Conservation (phyloP, 2,113 vertebrate species). For the Symphodus melops region DNA sequence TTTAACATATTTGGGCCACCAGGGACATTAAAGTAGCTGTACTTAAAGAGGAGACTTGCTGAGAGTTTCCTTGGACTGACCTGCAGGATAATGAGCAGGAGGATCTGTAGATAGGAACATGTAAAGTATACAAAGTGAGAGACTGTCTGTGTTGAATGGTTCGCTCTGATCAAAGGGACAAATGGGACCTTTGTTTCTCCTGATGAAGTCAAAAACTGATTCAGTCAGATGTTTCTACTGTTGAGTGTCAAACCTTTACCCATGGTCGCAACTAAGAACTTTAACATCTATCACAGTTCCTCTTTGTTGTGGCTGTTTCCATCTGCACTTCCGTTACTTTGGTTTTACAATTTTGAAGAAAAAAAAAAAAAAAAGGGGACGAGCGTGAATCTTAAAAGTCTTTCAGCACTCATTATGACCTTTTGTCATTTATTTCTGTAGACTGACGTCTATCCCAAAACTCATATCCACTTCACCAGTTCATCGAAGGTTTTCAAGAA, state of each 20-base stretch:
- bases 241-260: too few relatives aligned
- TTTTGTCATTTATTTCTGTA: too few relatives aligned
- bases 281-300: too few relatives aligned
- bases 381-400: too few relatives aligned
- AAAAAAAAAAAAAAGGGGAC: too few relatives aligned
- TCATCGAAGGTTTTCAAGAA: background rate
- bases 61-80: conserved; percentile 11
- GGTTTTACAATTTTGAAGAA: too few relatives aligned
- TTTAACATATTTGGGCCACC: background rate
- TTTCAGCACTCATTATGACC: too few relatives aligned
- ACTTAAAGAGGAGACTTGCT: conserved; percentile 32
- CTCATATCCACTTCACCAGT: background rate
- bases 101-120: conserved; percentile 8
- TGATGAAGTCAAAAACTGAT: background rate
- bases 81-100: conserved; percentile 32
- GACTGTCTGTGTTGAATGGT: conserved; percentile 19
- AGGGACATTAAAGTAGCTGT: conserved; percentile 5
- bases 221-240: too few relatives aligned
- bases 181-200: conserved; percentile 18
- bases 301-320: too few relatives aligned
- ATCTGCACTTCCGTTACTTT: too few relatives aligned
- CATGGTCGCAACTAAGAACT: too few relatives aligned
- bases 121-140: background rate
- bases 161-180: conserved; percentile 4
- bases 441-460: background rate